phyloP scores from a whole-genome alignment of 2,113 vertebrate species.

The Columba livia region DNA sequence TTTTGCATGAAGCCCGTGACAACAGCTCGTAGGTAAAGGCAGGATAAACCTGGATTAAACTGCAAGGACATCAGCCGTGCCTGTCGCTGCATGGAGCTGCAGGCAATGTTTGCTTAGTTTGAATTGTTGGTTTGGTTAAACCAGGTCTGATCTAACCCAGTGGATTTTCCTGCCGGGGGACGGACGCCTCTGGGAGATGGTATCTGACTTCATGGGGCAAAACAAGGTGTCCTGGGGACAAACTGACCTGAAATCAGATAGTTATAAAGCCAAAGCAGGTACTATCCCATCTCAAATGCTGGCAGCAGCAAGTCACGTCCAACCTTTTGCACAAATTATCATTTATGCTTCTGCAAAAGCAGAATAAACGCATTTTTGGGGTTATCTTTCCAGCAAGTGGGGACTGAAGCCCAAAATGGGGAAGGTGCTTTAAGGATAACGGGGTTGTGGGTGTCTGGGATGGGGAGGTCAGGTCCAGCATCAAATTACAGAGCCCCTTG shows the following conservation, averaged over 20 bases:
- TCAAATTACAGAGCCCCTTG: neutral
- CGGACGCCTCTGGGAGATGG: neutral
- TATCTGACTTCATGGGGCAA: neutral
- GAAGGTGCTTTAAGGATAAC: neutral
- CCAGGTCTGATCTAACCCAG: neutral
- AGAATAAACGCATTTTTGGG: neutral
- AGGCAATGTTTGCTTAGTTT: neutral
- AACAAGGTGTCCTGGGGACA: neutral
- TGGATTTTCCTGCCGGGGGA: neutral
- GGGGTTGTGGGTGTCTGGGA: rapidly evolving
- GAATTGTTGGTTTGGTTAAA: neutral
- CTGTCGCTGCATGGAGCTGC: neutral
- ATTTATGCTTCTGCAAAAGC: neutral
- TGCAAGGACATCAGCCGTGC: rapidly evolving
- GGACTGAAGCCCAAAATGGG: neutral
- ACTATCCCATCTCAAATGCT: neutral
- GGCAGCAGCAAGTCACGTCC: neutral
- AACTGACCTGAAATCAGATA: neutral
- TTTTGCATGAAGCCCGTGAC: rapidly evolving
- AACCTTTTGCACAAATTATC: neutral
- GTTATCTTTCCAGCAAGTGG: rapidly evolving
- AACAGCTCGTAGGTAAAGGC: neutral
- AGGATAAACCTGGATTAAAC: neutral
- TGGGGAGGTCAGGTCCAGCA: neutral
- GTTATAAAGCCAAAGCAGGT: neutral